Evolutionary conservation across 2,113 vertebrate species (phyloP), one percentile per base, ranked within the genome.

Genomic region (Aptenodytes patagonicus): DNA sequence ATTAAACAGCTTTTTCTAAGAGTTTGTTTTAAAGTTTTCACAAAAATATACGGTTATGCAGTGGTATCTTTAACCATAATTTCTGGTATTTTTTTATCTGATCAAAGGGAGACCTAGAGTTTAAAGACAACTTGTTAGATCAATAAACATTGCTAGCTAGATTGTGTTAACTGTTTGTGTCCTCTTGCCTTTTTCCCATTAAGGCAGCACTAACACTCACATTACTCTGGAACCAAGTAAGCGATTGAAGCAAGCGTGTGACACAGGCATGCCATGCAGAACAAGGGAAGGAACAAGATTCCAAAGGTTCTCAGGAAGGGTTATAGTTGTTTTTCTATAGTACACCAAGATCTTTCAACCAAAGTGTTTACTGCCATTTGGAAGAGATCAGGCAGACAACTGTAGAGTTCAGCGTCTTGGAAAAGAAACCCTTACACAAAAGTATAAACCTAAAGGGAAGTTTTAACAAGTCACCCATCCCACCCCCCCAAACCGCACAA

Each of bases 171-270:
- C n/a, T 38, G 8, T 49, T 73, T 64, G 11, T 22, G 16, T 49
- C 54, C 64, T 60, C 36, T 51, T 69, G 44, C 47, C 19, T 66
- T 57, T 66, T 51, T 16, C 38, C 49, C 34, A 11, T 18, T 46
- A 58, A 68, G 46, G 65, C 44, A 83, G 32, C 28, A 69, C 36
- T 42, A 42, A 24, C 7, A 11, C 28, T 55, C 24, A 18, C 40
- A 25, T 46, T 26, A 46, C 51, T 36, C 77, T 55, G 19, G 65
- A 89, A 60, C 29, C 51, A 61, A 49, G 38, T 15, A 21, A 77
- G 36, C 1, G 1, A 68, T 0, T 24, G 54, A 69, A 38, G 49
- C 38, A 64, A 52, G 38, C 0, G 0, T 18, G 4, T 32, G 31
- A 83, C 34, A 18, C 0, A 4, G 34, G 51, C 25, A 40, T 7